Base-by-base conservation (phyloP, 2,797 vertebrate species). In the Pipistrellus kuhlii region DNA sequence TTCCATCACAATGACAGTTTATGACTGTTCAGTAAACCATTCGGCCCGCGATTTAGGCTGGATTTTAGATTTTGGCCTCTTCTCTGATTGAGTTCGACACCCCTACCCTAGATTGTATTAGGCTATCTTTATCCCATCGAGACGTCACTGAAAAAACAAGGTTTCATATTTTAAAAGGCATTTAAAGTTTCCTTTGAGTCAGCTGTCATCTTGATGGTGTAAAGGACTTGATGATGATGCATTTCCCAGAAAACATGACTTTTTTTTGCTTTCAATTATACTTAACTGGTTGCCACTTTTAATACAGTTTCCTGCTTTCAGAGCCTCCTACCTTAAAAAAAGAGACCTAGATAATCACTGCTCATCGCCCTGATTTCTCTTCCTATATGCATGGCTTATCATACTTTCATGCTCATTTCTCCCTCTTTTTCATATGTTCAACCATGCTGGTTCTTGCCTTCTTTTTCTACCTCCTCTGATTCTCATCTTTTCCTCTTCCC, bases 201-300 rank as follows among this genome's bases (percentile, higher is more conserved):
- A 32, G 13, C 3, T 93, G 20, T 55, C 17, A 38, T 71, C 6
- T 85, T 8, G 51, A 41, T 68, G 84, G 21, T 57, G 7, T 80
- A 68, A 77, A 11, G 13, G 44, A 69, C 1, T 32, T 35, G 53
- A 21, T n/a, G 15, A 23, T 13, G 3, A 32, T 59, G 1, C 1
- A 80, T 66, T 88, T 92, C 27, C 68, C 90, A 72, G 25, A 73
- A 89, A 86, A 88, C 8, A 81, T 38, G 44, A 68, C 59, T 92
- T 48, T 57, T 82, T 57, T 82, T 30, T 10, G 44, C 46, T 21
- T 90, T 88, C 13, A 53, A 6, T 71, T 75, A 77, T 5, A 75
- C 8, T 30, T n/a, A 14, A 25, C 27, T 25, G 15, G 83, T 75
- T 77, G 5, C 32, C 0, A 25, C 8, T 32, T 83, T 90, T 87